Base-by-base conservation (phyloP, 2,888 invertebrate species). In the Phlogophora meticulosa region DNA sequence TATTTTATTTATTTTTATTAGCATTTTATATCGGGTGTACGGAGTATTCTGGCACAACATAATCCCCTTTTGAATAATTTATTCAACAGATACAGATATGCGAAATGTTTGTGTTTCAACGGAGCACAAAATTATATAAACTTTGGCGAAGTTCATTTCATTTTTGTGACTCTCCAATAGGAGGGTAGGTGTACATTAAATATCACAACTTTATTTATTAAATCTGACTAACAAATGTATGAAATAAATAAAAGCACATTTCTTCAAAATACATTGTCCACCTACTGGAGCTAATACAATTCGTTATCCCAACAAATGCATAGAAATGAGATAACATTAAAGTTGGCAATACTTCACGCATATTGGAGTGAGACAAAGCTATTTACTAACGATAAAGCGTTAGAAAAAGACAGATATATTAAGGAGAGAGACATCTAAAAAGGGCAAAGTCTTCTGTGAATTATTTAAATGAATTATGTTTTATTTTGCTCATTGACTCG, bases 401-500 rank as follows among this genome's bases (percentile, higher is more conserved):
- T 55, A 69, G 78, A 87, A 66, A 68, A 80, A 82, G 88, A 87
- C 59, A 69, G 68, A 57, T 15, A 68, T 58, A 68, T 48, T 58
- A 71, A 49, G 59, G 81, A 82, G 70, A 84, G 77, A 81, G 86
- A 87, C 74, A 79, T 63, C 73, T 62, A 64, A 82, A 85, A 86
- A 87, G 84, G 86, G 82, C 86, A 88, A 91, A 90, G 88, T 91
- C 86, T 87, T 88, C 80, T 69, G 85, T 85, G 83, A 92, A 92
- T 91, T 90, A 91, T 92, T 90, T 84, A 90, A 91, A 92, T 91
- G 87, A 91, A 90, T 92, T 88, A 90, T 90, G 86, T 90, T 90
- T 90, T 89, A 90, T 91, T 91, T 91, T 87, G 85, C 85, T 92
- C 91, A 92, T 91, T 90, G 88, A 88, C 86, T 86, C 59, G 45